Conservation (phyloP, 2,113 vertebrate species). For the Sander vitreus region DNA sequence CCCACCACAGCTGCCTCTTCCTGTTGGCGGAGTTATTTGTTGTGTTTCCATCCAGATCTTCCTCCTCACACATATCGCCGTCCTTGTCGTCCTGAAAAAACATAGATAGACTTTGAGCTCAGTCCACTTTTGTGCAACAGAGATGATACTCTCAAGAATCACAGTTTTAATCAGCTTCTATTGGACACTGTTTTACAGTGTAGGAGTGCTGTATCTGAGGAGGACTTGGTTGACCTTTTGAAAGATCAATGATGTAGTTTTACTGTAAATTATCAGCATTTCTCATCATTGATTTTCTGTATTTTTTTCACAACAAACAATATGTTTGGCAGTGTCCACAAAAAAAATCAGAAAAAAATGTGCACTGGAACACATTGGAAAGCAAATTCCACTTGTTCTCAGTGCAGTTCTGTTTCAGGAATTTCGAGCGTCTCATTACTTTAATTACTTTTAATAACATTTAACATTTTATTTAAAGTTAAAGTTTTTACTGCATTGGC, state of each 20-base stretch:
- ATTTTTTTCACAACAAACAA: background rate
- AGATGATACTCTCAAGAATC: background rate
- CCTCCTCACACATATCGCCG: conserved; percentile 84
- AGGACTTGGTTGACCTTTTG: conserved; percentile 11
- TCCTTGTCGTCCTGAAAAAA: conserved; percentile 81
- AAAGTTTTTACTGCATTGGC: background rate
- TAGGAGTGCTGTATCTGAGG: background rate
- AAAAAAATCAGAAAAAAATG: too few relatives aligned
- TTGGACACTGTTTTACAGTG: background rate
- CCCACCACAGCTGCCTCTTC: conserved; percentile 92
- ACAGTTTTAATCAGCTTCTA: conserved; percentile 1
- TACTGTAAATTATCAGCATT: background rate
- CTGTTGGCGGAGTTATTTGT: conserved; percentile 85
- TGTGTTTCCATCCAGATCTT: conserved; percentile 81
- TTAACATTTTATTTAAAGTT: background rate
- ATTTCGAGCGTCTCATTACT: background rate
- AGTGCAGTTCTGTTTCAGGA: background rate
- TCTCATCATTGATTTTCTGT: background rate
- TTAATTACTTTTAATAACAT: background rate
- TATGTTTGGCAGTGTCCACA: background rate
- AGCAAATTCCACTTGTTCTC: background rate
- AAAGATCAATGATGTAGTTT: background rate
- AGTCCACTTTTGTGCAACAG: background rate
- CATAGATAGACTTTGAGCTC: conserved; percentile 43
- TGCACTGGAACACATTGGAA: background rate